Evolutionary conservation across 2,797 vertebrate genomes (phyloP).

Genomic region (Champsocephalus esox): DNA sequence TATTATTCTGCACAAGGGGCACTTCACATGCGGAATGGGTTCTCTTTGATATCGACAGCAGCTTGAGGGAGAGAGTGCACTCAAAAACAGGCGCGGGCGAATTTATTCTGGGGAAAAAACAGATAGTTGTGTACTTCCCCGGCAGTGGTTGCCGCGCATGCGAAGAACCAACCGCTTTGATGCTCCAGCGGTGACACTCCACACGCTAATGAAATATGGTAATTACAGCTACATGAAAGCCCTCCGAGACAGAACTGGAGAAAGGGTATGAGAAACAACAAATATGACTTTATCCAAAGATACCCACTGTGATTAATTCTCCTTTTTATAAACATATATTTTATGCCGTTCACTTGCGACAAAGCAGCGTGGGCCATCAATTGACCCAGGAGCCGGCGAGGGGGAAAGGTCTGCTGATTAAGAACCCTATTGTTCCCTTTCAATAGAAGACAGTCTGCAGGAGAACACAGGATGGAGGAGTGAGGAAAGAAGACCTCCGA

Average conservation of each 20-base stretch:
- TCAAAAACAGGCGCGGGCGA: slow-evolving; percentile 87
- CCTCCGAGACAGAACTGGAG: slow-evolving; percentile 64
- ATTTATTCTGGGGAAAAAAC: slow-evolving; percentile 84
- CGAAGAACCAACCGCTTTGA: slow-evolving; percentile 84
- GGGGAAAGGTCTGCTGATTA: slow-evolving; percentile 80
- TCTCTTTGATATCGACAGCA: slow-evolving; percentile 89
- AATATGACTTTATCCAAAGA: slow-evolving; percentile 88
- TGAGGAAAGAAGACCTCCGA: slow-evolving; percentile 8
- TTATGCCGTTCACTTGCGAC: slow-evolving; percentile 74
- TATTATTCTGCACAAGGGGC: slow-evolving; percentile 87
- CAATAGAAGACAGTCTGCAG: slow-evolving; percentile 46
- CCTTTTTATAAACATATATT: slow-evolving; percentile 84
- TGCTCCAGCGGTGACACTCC: slow-evolving; percentile 84
- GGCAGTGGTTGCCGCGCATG: slow-evolving; percentile 76
- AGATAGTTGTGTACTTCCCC: slow-evolving; percentile 82
- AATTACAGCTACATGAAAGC: slow-evolving; percentile 87
- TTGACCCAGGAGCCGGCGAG: slow-evolving; percentile 75
- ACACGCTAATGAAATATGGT: slow-evolving; percentile 87
- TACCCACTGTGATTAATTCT: slow-evolving; percentile 81
- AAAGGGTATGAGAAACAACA: slow-evolving; percentile 83
- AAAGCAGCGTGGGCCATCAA: slow-evolving; percentile 76
- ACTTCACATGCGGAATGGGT: slow-evolving; percentile 87
- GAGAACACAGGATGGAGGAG: slow-evolving; percentile 47
- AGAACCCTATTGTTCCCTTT: slow-evolving; percentile 62
- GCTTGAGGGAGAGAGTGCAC: slow-evolving; percentile 88